Percentiles rank a stretch among this genome's conserved stretches.
phyloP scores from a whole-genome alignment of 1,140 invertebrate genomes.

The Lepidostoma basale region DNA sequence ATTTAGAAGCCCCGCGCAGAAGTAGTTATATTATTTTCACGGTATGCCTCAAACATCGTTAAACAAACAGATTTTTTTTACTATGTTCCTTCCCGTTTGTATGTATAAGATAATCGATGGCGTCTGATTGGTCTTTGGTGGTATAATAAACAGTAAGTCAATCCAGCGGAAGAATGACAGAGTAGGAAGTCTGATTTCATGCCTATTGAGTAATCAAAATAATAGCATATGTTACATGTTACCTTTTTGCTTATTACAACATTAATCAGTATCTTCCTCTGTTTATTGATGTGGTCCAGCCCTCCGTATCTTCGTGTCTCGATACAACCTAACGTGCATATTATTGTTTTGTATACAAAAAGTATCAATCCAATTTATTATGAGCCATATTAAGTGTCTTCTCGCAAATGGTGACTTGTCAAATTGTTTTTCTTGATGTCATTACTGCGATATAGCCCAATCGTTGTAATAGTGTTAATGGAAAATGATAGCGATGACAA shows the following conservation, averaged over 20 bases:
- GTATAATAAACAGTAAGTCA: background rate
- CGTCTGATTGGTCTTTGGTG: background rate
- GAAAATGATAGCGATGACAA: background rate
- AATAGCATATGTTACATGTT: background rate
- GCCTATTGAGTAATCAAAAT: background rate
- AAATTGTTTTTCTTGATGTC: slow-evolving; percentile 1
- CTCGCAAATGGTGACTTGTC: slow-evolving; percentile 22
- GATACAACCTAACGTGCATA: background rate
- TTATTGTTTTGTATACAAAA: slow-evolving; percentile 13
- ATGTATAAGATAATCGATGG: background rate
- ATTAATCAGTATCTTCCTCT: background rate
- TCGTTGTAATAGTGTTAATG: too few species aligned
- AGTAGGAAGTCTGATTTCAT: background rate
- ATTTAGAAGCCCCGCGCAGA: background rate
- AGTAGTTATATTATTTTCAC: background rate
- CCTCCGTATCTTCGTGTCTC: background rate
- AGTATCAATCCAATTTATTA: slow-evolving; percentile 26
- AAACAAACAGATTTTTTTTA: too few species aligned
- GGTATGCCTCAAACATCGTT: background rate
- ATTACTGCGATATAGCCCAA: background rate
- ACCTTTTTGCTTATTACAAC: background rate
- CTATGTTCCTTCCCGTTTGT: background rate
- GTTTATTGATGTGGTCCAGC: background rate
- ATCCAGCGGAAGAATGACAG: background rate
- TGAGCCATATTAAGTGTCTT: background rate